Evolutionary conservation across 2,888 invertebrate species (phyloP), one percentile per base, ranked within the genome.

Genomic region (Oegoconia quadripuncta): DNA sequence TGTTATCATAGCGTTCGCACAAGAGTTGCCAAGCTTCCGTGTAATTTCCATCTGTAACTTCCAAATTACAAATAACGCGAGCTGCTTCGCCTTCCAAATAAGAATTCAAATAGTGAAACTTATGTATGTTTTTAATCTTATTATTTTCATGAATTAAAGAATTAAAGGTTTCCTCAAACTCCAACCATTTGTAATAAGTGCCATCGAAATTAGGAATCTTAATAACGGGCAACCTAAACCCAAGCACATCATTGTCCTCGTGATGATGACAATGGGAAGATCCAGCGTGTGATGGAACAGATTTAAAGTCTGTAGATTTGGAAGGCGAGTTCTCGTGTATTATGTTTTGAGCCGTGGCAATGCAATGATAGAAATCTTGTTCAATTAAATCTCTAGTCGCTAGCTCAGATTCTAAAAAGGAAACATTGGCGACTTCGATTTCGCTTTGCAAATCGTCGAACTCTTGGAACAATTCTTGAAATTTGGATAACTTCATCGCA

Each of bases 31-130:
- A 58, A 2, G 56, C 57, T 13, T 47, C 40, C 4, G 8, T 2
- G 38, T 60, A 56, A 22, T 55, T 60, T 0, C 13, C 20, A 1
- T 26, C 28, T 1, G 43, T 25, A 2, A 51, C 45, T 30, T 55
- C 50, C n/a, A 54, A 31, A 16, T 59, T 55, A 13, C 25, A n/a
- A 4, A 55, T 39, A 0, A 56, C 43, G 0, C 44, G 34, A 5
- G 49, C 39, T 1, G 55, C 52, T 12, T 53, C 55, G 2, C 52
- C 50, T 11, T 45, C 46, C 2, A 56, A 26, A 14, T 59, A 56
- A 0, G 56, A 55, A 17, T 30, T 42, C 1, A 54, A 15, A 18
- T 59, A 59, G 20, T 55, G 45, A 32, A 52, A 56, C 25, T 55
- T 55, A 11, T 53, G 46, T 8, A 55, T 42, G 4, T 29, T 11